Evolutionary conservation across 2,888 invertebrate species (phyloP).

Genomic region (Machimus atricapillus): DNA sequence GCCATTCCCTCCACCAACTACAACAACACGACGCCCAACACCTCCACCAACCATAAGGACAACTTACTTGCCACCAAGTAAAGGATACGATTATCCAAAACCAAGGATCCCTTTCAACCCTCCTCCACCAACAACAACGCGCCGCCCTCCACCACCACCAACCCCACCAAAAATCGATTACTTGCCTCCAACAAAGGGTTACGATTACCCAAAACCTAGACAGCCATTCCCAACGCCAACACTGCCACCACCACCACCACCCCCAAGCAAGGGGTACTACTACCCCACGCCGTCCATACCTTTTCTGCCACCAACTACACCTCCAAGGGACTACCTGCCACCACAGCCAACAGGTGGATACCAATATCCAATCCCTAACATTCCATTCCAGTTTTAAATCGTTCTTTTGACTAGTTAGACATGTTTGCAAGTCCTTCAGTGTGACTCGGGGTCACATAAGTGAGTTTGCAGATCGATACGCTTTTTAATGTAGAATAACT

Average conservation of each 20-base stretch:
- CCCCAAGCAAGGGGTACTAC: constrained; percentile 3
- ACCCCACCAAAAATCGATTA: constrained; percentile 4
- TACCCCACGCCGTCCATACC: constrained; percentile 11
- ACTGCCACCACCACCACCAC: neutral
- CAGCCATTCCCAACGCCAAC: neutral
- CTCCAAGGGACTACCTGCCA: neutral
- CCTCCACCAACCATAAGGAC: constrained; percentile 27
- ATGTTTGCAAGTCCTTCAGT: constrained; percentile 1
- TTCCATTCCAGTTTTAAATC: constrained; percentile 25
- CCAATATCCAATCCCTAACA: constrained; percentile 8
- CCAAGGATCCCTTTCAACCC: constrained; percentile 39
- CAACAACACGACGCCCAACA: constrained; percentile 34
- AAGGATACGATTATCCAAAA: constrained; percentile 38
- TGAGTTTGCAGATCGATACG: constrained; percentile 38
- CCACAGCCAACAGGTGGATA: neutral
- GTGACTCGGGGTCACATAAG: constrained; percentile 18
- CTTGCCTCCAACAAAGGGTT: neutral
- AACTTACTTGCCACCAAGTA: constrained; percentile 17
- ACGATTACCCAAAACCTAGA: neutral
- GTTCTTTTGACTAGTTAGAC: constrained; percentile 21
- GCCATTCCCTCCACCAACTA: constrained; percentile 43
- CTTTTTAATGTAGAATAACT: constrained; percentile 31
- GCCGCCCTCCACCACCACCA: constrained; percentile 48
- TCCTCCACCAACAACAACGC: constrained; percentile 48
- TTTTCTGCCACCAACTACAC: neutral